Evolutionary conservation across 1,140 invertebrate species (phyloP), one percentile per base, ranked within the genome.

Genomic region (Drosophila mayri): DNA sequence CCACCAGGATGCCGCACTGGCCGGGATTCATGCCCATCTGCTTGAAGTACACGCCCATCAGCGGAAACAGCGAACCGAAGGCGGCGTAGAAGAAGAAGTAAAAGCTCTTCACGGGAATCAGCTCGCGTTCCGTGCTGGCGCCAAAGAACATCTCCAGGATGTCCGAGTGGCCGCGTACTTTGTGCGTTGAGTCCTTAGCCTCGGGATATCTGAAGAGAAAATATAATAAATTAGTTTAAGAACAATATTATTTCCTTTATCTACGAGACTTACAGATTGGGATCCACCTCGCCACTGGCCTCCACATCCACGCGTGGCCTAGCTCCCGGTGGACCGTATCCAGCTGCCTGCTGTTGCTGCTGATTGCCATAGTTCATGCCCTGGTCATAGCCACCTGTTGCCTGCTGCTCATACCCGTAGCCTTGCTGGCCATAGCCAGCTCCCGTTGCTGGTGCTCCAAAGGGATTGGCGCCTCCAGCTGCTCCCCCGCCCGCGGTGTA

Each of bases 81-180:
- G 99, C 99, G 3, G 99, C 98, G 92, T 99, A 99, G 93, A 99
- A 99, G 94, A 99, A 99, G 93, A 99, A 99, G 93, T 99, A 99
- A 93, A 99, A 99, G 2, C 97, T 96, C 93, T 99, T 99, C 55
- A 98, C 97, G 6, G 98, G 96, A 58, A 99, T 94, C 47, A 99
- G 94, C 92, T 99, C 97, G 52, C 97, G 97, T 92, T 98, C 97
- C 5, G 98, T 95, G 65, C 57, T 87, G 25, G 96, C 93, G 9
- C 97, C 97, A 83, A 97, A 97, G 12, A 98, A 93, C 83, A 96
- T 94, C 93, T 98, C 97, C 61, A 98, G 93, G 66, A 98, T 92
- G 90, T 98, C 97, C 67, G 95, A 96, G 86, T 95, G 95, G 7
- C 97, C 97, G 55, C 97, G 95, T 62, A 98, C 97, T 93, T 98